Evolutionary conservation across 2,797 vertebrate species (phyloP).

Genomic region (Periophthalmus magnuspinnatus): DNA sequence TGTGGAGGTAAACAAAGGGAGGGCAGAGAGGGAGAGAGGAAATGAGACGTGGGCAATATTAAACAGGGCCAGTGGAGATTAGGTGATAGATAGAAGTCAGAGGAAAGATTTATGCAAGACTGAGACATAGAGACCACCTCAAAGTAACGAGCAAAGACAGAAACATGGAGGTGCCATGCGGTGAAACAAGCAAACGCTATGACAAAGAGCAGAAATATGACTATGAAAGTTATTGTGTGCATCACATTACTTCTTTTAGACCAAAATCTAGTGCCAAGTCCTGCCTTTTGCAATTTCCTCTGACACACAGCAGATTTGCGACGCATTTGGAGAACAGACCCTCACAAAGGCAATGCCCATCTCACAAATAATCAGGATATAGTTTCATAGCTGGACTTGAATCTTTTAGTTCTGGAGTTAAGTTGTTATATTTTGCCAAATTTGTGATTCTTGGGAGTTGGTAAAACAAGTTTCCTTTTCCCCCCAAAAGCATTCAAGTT

Average conservation of each 20-base stretch:
- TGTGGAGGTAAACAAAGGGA: conserved; percentile 43
- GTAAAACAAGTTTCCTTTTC: too few species aligned
- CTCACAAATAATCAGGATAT: not conserved
- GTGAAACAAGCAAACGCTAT: conserved; percentile 58
- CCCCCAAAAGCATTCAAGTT: too few species aligned
- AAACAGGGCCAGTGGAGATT: conserved; percentile 37
- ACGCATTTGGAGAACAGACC: not conserved
- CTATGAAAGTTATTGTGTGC: conserved; percentile 24
- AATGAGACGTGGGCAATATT: conserved; percentile 47
- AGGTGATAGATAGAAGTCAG: conserved; percentile 25
- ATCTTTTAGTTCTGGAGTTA: too few species aligned
- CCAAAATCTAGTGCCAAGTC: conserved; percentile 57
- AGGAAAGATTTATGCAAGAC: conserved; percentile 7
- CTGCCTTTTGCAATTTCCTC: conserved; percentile 7
- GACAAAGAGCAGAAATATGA: conserved; percentile 48
- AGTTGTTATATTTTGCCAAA: too few species aligned
- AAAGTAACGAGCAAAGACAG: conserved; percentile 50
- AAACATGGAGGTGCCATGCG: conserved; percentile 46
- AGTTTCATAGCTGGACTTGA: not conserved
- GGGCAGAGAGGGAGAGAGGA: conserved; percentile 23
- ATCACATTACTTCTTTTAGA: conserved; percentile 53
- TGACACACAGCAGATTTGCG: conserved; percentile 3
- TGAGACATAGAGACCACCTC: conserved; percentile 57
- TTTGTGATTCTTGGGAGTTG: too few species aligned
- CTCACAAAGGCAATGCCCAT: not conserved